A percentile compares a stretch with the other conserved stretches of the same genome.
Evolutionary conservation across 2,797 vertebrate species (phyloP).

Genomic region (Triplophysa bombifrons): DNA sequence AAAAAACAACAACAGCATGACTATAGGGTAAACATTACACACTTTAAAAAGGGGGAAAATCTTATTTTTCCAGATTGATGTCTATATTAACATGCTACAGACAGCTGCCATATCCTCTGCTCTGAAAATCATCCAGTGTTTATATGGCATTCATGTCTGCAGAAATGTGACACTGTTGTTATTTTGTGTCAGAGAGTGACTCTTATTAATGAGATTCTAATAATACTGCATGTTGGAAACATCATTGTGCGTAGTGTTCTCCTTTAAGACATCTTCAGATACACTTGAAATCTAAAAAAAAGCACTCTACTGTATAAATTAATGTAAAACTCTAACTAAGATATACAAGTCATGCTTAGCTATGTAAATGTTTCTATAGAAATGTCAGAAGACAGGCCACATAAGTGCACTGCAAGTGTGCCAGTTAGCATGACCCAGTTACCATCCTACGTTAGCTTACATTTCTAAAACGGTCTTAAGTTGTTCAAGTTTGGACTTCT

Average conservation of each 20-base stretch:
- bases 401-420: constrained; percentile 1
- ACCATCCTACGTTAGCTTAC: constrained; percentile 74
- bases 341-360: not conserved
- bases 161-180: constrained; percentile 20
- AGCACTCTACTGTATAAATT: not conserved
- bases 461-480: constrained; percentile 98
- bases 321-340: not conserved
- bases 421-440: constrained; percentile 52
- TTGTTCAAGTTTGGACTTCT: constrained; percentile 95
- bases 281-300: not conserved
- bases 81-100: constrained; percentile 12
- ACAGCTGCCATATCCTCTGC: constrained; percentile 19
- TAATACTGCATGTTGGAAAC: constrained; percentile 27
- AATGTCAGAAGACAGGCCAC: not conserved
- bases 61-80: not conserved
- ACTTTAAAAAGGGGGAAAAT: not conserved
- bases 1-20: not conserved
- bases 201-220: constrained; percentile 14
- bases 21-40: not conserved
- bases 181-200: constrained; percentile 16
- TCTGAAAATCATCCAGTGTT: constrained; percentile 10
- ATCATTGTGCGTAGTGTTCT: constrained; percentile 1
- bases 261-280: not conserved
- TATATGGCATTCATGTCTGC: not conserved
- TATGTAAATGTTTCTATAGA: not conserved